phyloP scores from a whole-genome alignment of 1,140 invertebrate species.

The Aphaenogaster floridana region DNA sequence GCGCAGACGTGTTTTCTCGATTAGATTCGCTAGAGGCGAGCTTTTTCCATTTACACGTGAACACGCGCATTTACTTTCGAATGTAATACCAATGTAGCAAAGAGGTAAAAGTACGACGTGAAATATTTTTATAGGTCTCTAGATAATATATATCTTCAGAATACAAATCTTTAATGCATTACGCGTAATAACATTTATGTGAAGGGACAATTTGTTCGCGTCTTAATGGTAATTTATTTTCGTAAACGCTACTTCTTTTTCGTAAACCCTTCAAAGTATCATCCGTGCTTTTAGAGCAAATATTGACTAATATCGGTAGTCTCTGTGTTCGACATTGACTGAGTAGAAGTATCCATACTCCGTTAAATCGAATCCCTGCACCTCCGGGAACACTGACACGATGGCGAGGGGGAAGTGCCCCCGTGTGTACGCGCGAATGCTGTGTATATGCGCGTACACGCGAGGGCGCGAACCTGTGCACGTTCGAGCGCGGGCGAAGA shows the following conservation, averaged over 20 bases:
- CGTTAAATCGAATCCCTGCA: slow-evolving; percentile 47
- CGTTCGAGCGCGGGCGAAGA: slow-evolving; percentile 25
- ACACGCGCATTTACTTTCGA: not conserved
- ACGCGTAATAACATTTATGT: too few relatives aligned
- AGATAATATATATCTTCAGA: not conserved
- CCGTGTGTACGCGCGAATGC: not conserved
- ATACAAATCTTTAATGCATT: not conserved
- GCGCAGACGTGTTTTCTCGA: slow-evolving; percentile 13
- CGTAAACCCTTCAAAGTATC: not conserved
- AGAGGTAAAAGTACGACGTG: not conserved
- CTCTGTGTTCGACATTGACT: slow-evolving; percentile 30
- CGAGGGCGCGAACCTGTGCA: slow-evolving; percentile 36
- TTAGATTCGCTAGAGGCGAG: slow-evolving; percentile 9
- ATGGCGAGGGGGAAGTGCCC: not conserved
- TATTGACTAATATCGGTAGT: slow-evolving; percentile 26
- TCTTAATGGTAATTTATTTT: slow-evolving; percentile 16
- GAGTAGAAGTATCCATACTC: slow-evolving; percentile 34
- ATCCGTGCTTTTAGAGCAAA: not conserved
- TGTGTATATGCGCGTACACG: not conserved
- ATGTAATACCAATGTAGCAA: not conserved
- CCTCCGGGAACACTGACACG: slow-evolving; percentile 23
- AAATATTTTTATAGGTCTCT: not conserved
- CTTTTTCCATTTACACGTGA: slow-evolving; percentile 14
- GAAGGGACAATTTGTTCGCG: not conserved
- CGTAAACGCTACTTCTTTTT: not conserved